These are phyloP conservation scores for Triplophysa tibetana DNA, from an alignment of 2,113 vertebrate species.

Conservation along the genomic window DNA sequence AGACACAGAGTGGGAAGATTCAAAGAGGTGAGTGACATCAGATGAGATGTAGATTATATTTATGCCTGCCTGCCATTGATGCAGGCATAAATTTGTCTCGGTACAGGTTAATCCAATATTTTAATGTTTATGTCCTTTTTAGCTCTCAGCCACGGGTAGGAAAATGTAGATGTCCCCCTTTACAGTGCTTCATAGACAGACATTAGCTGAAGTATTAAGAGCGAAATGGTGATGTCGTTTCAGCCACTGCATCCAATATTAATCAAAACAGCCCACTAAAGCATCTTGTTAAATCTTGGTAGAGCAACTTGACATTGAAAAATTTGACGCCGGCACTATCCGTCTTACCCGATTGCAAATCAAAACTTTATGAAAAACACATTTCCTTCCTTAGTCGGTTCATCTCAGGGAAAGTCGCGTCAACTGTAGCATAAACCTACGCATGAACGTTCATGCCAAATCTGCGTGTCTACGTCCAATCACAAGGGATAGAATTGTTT, in stretches of 20 bases:
- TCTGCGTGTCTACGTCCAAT: conserved; percentile 20
- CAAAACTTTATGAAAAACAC: conserved; percentile 80
- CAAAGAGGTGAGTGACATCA: not conserved
- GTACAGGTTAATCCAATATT: conserved; percentile 6
- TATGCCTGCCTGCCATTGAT: not conserved
- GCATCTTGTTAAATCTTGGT: conserved; percentile 83
- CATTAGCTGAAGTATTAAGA: conserved; percentile 88
- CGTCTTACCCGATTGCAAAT: conserved; percentile 89
- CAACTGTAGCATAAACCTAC: conserved; percentile 49
- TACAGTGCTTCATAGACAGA: conserved; percentile 84
- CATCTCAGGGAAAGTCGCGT: conserved; percentile 66
- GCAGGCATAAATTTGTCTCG: not conserved
- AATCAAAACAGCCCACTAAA: conserved; percentile 85
- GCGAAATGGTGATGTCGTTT: conserved; percentile 87
- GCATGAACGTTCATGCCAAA: not conserved
- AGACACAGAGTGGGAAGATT: not conserved
- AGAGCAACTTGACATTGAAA: conserved; percentile 89
- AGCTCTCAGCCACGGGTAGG: not conserved
- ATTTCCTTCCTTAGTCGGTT: conserved; percentile 79
- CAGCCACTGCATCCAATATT: conserved; percentile 85
- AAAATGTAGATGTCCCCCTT: conserved; percentile 79
- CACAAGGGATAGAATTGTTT: conserved; percentile 13
- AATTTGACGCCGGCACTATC: conserved; percentile 82
- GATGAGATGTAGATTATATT: not conserved
- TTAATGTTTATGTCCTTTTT: not conserved